These are phyloP conservation scores for Dorcus parallelipipedus DNA, from an alignment of 2,888 invertebrate genomes.

Conservation along the genomic window DNA sequence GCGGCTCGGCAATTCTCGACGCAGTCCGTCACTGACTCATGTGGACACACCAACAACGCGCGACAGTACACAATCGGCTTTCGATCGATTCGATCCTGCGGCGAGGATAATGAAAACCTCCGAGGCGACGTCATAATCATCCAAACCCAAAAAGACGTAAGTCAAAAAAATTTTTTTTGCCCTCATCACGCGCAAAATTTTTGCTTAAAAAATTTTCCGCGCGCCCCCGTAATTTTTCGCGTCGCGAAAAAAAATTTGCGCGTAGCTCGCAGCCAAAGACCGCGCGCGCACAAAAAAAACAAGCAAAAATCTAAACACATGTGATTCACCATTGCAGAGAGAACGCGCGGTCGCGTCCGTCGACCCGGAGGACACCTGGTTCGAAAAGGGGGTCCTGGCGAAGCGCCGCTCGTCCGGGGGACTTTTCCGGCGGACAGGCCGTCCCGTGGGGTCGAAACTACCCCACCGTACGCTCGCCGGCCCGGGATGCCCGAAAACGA, in stretches of 20 bases:
- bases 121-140: constrained; percentile 6
- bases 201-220: too few relatives aligned
- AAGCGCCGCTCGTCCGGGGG: neutral
- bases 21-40: constrained; percentile 36
- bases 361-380: constrained; percentile 17
- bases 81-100: constrained; percentile 31
- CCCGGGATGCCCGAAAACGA: constrained; percentile 18
- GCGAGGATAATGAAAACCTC: constrained; percentile 10
- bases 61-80: constrained; percentile 40
- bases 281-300: constrained; percentile 6
- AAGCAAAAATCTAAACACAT: constrained; percentile 29
- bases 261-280: constrained; percentile 8
- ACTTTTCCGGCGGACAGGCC: neutral
- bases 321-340: constrained; percentile 36
- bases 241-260: neutral
- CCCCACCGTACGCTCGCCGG: constrained; percentile 15
- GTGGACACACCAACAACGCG: constrained; percentile 30
- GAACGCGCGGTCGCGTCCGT: constrained; percentile 13
- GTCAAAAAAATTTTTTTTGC: neutral
- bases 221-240: neutral
- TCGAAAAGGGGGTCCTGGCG: constrained; percentile 11
- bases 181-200: too few relatives aligned
- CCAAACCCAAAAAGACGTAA: constrained; percentile 17
- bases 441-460: constrained; percentile 19
- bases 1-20: constrained; percentile 12